Evolutionary conservation across 2,888 invertebrate genomes (phyloP), one percentile per base, ranked within the genome.

Genomic region (Nomada fucata): DNA sequence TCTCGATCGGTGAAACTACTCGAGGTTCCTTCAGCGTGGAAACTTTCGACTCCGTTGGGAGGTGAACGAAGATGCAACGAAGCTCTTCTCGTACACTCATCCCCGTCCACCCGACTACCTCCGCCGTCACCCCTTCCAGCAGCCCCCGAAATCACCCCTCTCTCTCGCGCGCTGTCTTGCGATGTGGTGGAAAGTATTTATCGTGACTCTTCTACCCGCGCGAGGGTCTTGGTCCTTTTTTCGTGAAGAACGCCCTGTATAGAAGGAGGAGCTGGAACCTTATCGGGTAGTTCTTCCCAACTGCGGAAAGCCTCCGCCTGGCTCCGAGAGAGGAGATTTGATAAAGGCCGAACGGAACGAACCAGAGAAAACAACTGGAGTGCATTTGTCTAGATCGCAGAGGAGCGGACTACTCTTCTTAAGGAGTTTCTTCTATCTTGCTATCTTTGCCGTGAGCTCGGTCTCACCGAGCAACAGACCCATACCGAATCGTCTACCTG

Each of bases 311-410:
- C 81, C 86, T 87, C 85, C 85, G 83, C 84, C 84, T 81, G 67
- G 80, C 89, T 85, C 86, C 78, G 76, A 78, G 88, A 87, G 81
- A 89, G 88, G 84, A 91, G 90, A 91, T 91, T 91, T 90, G 91
- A 92, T 91, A 89, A 90, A 92, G 91, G 91, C 90, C 91, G 89
- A 88, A 90, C 87, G 89, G 89, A 90, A 89, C 91, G 88, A 90
- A 87, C 88, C 87, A 86, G 82, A 78, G 88, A 91, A 92, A 92
- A 91, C 92, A 90, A 92, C 90, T 90, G 89, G 90, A 92, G 91
- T 92, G 91, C 91, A 92, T 92, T 92, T 92, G 91, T 92, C 92
- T 92, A 89, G 91, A 91, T 91, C 91, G 90, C 89, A 84, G 87
- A 89, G 88, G 73, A 91, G 87, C 89, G 90, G 89, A 91, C 91